Evolutionary conservation across 2,888 invertebrate genomes (phyloP), one percentile per base, ranked within the genome.

Genomic region (Ryuthela nishihirai): DNA sequence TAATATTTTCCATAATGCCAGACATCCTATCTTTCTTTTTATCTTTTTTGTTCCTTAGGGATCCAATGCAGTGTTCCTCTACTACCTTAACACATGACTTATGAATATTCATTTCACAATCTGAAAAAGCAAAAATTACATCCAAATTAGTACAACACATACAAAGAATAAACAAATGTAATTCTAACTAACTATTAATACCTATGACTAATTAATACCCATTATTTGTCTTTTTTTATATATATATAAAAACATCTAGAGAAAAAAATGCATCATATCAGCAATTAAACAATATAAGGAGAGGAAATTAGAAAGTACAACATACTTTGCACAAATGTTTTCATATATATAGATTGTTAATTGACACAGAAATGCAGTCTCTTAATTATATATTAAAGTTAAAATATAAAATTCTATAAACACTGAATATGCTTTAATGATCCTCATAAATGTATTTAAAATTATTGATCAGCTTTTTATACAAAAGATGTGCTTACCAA

Each of bases 61-160:
- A 84, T 23, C 87, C 82, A 20, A 86, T 85, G 73, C 93, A 93
- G 66, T 81, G 81, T 73, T 91, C 92, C 66, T 88, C 87, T 62
- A 93, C 82, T 1, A 80, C 76, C 67, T 83, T 82, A 41, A 88
- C 84, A 77, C 93, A 94, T 41, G 78, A 77, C 64, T 89, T 85
- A 78, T 93, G 93, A 69, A 92, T 85, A 70, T 87, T 86, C 68
- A 91, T 79, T 72, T 87, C 85, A 79, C 94, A 94, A 75, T 87
- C 92, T 87, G 75, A n/a, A 73, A 18, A n/a, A 25, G 6, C 15
- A 44, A 20, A 17, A 23, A 32, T 4, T 6, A 32, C 17, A 10
- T 20, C 15, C 12, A 15, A 36, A 15, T 12, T 15, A 17, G 7
- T 2, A 29, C n/a, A 23, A 35, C n/a, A n/a, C 21, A 21, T n/a